Base-by-base conservation (phyloP, 2,797 vertebrate genomes). In the Tolypeutes matacus region DNA sequence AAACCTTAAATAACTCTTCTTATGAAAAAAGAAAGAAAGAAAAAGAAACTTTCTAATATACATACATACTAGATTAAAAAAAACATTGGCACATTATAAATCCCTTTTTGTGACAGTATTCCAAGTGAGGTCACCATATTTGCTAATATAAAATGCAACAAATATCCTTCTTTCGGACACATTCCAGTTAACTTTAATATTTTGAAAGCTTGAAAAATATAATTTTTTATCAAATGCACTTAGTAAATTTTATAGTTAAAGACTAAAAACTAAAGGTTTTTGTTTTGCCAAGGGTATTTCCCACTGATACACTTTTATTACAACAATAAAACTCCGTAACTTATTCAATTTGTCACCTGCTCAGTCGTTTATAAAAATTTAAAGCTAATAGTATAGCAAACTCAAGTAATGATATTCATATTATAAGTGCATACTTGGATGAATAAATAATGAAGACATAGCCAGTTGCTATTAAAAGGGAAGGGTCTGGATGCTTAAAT, bases 301-400 rank as follows among this genome's bases (percentile, higher is more conserved):
- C 75, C 77, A 64, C 46, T 51, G 27, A 85, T 62, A 73, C 0
- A 62, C 14, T 87, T 94, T 84, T 75, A 46, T 39, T 85, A 86
- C 12, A 91, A 82, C 10, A 82, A 85, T 67, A 75, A 88, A 36
- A 10, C 12, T 80, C n/a, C 20, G 81, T 94, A 93, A 67, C 29
- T 56, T 89, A 72, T 29, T 64, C 58, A 62, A 69, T 75, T 89
- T 89, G 36, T 42, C 72, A 87, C 8, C 7, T 94, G 51, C 85
- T 91, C 67, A 64, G 13, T 89, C 49, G 42, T 96, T 95, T 91
- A 95, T 96, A 89, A 93, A 95, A 94, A 42, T 94, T 96, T 96
- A 95, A 97, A 92, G 78, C 53, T 94, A 95, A 89, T 89, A 42
- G 31, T 39, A 70, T 64, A 93, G 94, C 25, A 94, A 93, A 93